phyloP scores from a whole-genome alignment of 2,888 invertebrate genomes.

The Lepidochrysops patricia region DNA sequence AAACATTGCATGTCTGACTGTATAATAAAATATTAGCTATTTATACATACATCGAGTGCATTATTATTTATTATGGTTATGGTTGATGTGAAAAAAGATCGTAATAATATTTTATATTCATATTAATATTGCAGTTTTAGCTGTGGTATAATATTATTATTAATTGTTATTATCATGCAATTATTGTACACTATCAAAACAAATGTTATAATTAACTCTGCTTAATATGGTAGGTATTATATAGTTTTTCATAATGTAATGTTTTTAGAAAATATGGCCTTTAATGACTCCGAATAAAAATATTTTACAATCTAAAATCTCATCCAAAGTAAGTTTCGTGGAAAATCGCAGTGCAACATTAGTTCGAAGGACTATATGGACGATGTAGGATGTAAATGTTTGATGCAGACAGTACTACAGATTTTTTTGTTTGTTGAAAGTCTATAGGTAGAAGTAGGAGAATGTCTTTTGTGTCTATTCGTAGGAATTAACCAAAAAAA shows the following conservation, averaged over 20 bases:
- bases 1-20: slow-evolving; percentile 8
- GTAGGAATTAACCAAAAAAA: too few species aligned
- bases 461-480: not conserved
- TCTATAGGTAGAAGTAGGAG: not conserved
- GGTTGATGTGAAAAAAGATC: not conserved
- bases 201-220: not conserved
- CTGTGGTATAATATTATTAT: not conserved
- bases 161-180: not conserved
- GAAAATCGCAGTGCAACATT: too few species aligned
- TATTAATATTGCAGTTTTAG: not conserved
- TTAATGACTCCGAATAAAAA: too few species aligned
- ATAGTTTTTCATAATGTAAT: too few species aligned
- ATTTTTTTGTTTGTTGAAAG: not conserved
- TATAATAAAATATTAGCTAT: not conserved
- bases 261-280: too few species aligned
- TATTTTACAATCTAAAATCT: too few species aligned
- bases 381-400: too few species aligned
- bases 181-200: not conserved
- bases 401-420: too few species aligned
- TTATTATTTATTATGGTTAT: too few species aligned
- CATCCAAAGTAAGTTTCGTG: too few species aligned
- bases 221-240: not conserved
- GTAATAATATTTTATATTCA: too few species aligned
- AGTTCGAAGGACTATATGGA: too few species aligned
- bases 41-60: not conserved